Evolutionary conservation across 1,140 invertebrate species (phyloP).

Genomic region (Orius insidiosus): DNA sequence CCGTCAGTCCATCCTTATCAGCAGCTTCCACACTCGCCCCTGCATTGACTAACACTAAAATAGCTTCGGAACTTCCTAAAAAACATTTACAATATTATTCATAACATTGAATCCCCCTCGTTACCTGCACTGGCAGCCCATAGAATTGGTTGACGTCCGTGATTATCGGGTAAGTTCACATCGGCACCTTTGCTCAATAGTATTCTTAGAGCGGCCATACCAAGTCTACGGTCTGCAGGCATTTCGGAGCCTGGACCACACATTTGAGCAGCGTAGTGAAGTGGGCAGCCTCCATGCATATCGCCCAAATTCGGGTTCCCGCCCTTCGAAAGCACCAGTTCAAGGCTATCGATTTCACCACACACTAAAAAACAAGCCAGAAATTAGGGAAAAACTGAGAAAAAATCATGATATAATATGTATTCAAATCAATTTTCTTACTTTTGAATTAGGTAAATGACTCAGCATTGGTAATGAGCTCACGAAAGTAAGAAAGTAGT

Average conservation of each 20-base stretch:
- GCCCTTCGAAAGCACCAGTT: slow-evolving; percentile 65
- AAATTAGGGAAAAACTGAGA: too few species aligned
- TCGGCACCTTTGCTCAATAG: slow-evolving; percentile 60
- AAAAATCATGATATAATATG: too few species aligned
- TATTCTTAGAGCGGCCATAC: slow-evolving; percentile 66
- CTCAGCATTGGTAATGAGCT: too few species aligned
- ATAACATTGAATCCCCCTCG: neutral
- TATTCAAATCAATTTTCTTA: too few species aligned
- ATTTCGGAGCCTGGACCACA: slow-evolving; percentile 60
- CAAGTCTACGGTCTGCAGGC: slow-evolving; percentile 33
- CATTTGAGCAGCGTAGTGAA: slow-evolving; percentile 96
- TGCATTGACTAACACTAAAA: slow-evolving; percentile 68
- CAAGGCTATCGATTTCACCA: slow-evolving; percentile 70
- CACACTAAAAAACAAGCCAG: slow-evolving; percentile 56
- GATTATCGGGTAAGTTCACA: slow-evolving; percentile 72
- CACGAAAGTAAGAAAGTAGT: too few species aligned
- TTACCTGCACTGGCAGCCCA: slow-evolving; percentile 91
- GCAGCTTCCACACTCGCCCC: slow-evolving; percentile 58
- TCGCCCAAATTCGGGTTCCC: slow-evolving; percentile 73
- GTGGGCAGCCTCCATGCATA: slow-evolving; percentile 81
- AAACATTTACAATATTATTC: neutral
- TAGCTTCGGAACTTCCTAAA: slow-evolving; percentile 65
- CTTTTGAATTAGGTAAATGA: too few species aligned
- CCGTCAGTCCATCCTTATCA: slow-evolving; percentile 71
- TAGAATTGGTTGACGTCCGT: slow-evolving; percentile 79